Percentiles rank a stretch among this genome's conserved stretches.
These are phyloP conservation scores for Gymnopithys bicolor DNA, from an alignment of 2,797 vertebrate genomes.

Conservation along the genomic window DNA sequence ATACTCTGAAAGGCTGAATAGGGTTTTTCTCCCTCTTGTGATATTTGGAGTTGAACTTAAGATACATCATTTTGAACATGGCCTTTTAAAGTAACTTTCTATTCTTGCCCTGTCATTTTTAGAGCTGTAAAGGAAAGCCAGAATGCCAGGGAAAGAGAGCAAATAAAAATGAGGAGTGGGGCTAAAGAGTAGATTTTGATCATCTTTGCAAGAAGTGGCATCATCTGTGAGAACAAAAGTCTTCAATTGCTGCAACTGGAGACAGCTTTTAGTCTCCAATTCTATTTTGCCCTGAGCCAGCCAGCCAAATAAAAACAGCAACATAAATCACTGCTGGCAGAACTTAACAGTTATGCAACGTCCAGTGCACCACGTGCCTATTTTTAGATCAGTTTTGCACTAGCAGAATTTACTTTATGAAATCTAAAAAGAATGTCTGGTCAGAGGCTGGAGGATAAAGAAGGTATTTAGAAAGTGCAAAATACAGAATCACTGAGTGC, in stretches of 20 bases:
- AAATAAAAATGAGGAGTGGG: not conserved
- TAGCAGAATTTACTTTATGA: slow-evolving; percentile 46
- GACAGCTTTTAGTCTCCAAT: slow-evolving; percentile 48
- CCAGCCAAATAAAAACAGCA: slow-evolving; percentile 44
- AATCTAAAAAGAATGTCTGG: slow-evolving; percentile 57
- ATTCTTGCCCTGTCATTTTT: slow-evolving; percentile 30
- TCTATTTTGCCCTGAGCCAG: slow-evolving; percentile 41
- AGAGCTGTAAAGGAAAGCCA: not conserved
- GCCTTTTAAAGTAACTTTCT: slow-evolving; percentile 48
- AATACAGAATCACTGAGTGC: not conserved
- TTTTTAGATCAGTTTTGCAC: slow-evolving; percentile 55
- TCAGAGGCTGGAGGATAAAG: not conserved
- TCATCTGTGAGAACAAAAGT: slow-evolving; percentile 24
- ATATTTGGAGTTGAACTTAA: slow-evolving; percentile 30
- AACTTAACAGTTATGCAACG: slow-evolving; percentile 46
- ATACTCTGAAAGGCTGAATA: not conserved
- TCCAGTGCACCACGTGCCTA: slow-evolving; percentile 28
- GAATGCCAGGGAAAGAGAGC: slow-evolving; percentile 1
- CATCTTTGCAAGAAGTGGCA: slow-evolving; percentile 17
- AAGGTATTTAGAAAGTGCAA: not conserved
- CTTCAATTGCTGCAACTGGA: slow-evolving; percentile 14
- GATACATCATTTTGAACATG: not conserved
- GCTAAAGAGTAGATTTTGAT: not conserved
- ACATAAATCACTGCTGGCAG: slow-evolving; percentile 68
- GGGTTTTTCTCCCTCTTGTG: not conserved